Percentiles rank a stretch among this genome's conserved stretches.
These are phyloP conservation scores for Megastigmus dorsalis DNA, from an alignment of 2,888 invertebrate species.

Conservation along the genomic window DNA sequence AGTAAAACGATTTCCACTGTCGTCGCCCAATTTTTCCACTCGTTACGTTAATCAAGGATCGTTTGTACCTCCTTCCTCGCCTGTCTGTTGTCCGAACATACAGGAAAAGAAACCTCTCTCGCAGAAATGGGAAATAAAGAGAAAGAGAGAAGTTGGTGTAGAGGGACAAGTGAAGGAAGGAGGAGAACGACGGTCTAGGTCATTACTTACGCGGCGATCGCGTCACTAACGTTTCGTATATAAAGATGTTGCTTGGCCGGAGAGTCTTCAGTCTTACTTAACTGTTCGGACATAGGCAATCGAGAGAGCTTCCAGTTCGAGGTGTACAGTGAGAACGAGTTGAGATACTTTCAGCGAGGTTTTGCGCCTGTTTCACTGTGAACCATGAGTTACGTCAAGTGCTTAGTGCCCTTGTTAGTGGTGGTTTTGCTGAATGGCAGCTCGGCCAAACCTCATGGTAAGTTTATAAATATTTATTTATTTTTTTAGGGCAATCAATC, in stretches of 20 bases:
- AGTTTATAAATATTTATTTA: too few species aligned
- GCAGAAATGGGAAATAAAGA: not conserved
- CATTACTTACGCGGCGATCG: conserved; percentile 63
- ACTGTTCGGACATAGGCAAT: conserved; percentile 58
- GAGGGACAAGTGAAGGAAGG: conserved; percentile 2
- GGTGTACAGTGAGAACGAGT: not conserved
- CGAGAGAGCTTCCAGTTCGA: conserved; percentile 1
- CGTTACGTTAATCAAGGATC: not conserved
- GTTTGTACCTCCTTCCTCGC: not conserved
- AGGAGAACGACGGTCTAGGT: conserved; percentile 44
- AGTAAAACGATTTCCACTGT: not conserved
- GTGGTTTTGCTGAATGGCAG: conserved; percentile 60
- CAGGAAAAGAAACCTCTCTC: too few species aligned
- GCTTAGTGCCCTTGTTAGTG: conserved; percentile 64
- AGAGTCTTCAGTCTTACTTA: conserved; percentile 67
- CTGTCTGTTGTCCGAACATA: too few species aligned
- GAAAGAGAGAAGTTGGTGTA: not conserved
- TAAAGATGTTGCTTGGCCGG: conserved; percentile 66
- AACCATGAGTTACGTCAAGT: conserved; percentile 63
- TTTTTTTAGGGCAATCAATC: too few species aligned
- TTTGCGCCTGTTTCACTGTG: too few species aligned
- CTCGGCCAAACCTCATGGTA: conserved; percentile 64
- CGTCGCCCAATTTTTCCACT: not conserved
- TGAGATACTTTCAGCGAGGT: too few species aligned
- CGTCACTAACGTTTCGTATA: conserved; percentile 65